Evolutionary conservation across 1,140 invertebrate species (phyloP).

Genomic region (Trinorchestia longiramus): DNA sequence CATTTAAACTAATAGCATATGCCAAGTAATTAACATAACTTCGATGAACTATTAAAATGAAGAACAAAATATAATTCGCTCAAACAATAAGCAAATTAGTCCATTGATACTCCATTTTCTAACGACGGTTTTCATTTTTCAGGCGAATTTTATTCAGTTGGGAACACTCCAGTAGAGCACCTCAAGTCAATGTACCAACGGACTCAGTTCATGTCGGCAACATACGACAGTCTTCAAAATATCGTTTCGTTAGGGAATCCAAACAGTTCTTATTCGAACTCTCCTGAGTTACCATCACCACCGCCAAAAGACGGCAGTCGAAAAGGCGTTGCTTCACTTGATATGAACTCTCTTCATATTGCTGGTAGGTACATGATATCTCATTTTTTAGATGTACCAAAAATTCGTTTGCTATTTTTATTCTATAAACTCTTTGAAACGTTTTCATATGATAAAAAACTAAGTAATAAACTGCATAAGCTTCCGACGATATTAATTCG

Average conservation of each 20-base stretch:
- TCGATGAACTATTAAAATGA: neutral
- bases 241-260: constrained; percentile 64
- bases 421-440: no score
- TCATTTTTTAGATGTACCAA: neutral
- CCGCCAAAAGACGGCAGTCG: neutral
- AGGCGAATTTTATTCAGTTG: constrained; percentile 52
- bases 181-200: constrained; percentile 63
- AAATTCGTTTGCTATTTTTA: no score
- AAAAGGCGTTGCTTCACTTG: constrained; percentile 3
- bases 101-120: neutral
- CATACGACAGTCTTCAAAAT: constrained; percentile 62
- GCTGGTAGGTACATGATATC: neutral
- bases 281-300: constrained; percentile 44
- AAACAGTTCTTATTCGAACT: constrained; percentile 13
- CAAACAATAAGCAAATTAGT: neutral
- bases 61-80: neutral
- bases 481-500: neutral
- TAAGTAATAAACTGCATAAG: no score
- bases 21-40: no score
- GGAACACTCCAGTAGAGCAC: constrained; percentile 59
- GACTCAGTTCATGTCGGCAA: constrained; percentile 60
- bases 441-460: no score
- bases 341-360: constrained; percentile 44
- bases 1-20: no score
- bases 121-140: constrained; percentile 49